Conservation (phyloP, 2,797 vertebrate species). For the Poecile montanus region DNA sequence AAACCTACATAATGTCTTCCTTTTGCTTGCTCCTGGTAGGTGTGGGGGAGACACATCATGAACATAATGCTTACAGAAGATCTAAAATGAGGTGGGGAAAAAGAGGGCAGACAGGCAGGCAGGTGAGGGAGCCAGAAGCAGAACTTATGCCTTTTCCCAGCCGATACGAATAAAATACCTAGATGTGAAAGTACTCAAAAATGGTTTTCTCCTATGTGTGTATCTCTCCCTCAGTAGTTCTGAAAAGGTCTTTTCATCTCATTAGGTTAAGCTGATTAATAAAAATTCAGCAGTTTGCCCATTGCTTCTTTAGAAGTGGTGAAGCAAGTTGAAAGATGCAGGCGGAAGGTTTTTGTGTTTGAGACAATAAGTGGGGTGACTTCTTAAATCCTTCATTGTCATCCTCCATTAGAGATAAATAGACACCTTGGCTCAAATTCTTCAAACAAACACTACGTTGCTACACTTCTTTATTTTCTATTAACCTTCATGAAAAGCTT, state of each 20-base stretch:
- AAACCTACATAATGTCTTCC: conserved; percentile 46
- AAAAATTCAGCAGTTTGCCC: conserved; percentile 88
- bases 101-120: background rate
- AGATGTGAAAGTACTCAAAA: conserved; percentile 48
- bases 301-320: conserved; percentile 76
- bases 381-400: conserved; percentile 89
- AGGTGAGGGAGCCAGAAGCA: conserved; percentile 36
- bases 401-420: conserved; percentile 80
- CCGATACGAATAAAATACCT: conserved; percentile 15
- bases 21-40: conserved; percentile 22
- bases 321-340: conserved; percentile 82
- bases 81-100: background rate
- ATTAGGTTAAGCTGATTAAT: conserved; percentile 98
- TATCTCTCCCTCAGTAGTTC: conserved; percentile 63
- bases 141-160: background rate
- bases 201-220: background rate
- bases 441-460: conserved; percentile 51
- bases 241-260: conserved; percentile 92
- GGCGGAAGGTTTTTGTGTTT: conserved; percentile 88
- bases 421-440: conserved; percentile 74
- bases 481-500: conserved; percentile 54
- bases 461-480: conserved; percentile 59
- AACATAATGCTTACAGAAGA: background rate
- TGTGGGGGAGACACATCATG: background rate
- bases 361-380: conserved; percentile 89